Evolutionary conservation across 2,113 vertebrate genomes (phyloP).

Genomic region (Syngnathoides biaculeatus): DNA sequence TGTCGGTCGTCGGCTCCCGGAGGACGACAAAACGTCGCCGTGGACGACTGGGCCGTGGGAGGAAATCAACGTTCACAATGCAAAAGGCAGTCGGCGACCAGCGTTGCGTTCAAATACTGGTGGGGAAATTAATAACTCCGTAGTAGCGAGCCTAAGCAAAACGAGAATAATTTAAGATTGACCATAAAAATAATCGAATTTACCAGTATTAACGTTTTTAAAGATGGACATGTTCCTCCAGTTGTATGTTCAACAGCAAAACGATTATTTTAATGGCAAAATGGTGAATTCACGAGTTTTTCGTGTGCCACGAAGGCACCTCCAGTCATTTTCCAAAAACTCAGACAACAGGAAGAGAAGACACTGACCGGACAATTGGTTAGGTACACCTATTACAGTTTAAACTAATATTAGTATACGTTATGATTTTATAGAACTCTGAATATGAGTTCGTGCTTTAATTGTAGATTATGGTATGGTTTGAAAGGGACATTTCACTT

Average conservation of each 20-base stretch:
- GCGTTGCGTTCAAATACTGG: neutral
- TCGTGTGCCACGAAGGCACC: neutral
- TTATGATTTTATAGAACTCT: neutral
- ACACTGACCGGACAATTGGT: neutral
- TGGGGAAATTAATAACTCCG: neutral
- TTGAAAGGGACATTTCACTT: neutral
- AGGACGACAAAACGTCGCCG: conserved; percentile 38
- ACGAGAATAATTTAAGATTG: neutral
- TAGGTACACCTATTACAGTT: neutral
- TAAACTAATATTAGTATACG: neutral
- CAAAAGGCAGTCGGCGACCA: conserved; percentile 36
- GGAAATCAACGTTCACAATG: conserved; percentile 59
- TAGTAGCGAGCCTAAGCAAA: neutral
- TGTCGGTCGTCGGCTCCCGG: conserved; percentile 34
- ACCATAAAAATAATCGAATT: neutral
- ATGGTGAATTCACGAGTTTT: neutral
- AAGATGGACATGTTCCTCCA: neutral
- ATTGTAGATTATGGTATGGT: neutral
- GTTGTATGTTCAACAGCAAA: neutral
- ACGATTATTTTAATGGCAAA: neutral
- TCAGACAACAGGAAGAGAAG: conserved; percentile 2
- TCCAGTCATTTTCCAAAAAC: neutral
- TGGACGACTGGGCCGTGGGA: conserved; percentile 11
- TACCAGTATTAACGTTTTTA: neutral
- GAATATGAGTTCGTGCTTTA: neutral